Evolutionary conservation across 1,140 invertebrate species (phyloP).

Genomic region (Neodiprion fabricii): DNA sequence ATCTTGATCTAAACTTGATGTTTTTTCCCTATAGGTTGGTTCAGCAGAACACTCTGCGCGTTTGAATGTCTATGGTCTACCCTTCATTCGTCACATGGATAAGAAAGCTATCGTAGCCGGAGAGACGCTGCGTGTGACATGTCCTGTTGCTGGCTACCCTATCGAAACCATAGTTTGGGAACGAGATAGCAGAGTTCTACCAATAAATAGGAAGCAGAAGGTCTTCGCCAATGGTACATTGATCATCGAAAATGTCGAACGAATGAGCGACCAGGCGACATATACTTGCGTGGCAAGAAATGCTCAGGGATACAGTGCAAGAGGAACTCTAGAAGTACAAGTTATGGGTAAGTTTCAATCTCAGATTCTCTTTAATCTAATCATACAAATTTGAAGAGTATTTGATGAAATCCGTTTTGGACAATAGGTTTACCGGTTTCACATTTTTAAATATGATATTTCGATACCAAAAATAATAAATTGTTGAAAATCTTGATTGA

Average conservation of each 20-base stretch:
- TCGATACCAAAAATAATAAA: too few species aligned
- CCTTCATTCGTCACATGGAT: constrained; percentile 89
- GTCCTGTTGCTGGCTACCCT: constrained; percentile 93
- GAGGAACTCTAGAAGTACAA: constrained; percentile 88
- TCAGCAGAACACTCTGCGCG: constrained; percentile 84
- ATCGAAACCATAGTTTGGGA: constrained; percentile 95
- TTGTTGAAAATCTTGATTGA: too few species aligned
- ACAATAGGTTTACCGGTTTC: too few species aligned
- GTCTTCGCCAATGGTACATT: constrained; percentile 93
- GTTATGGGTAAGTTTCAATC: constrained; percentile 87
- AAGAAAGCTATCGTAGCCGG: constrained; percentile 95
- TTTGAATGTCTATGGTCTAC: constrained; percentile 91
- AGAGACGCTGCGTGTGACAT: constrained; percentile 86
- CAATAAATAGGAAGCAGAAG: constrained; percentile 94
- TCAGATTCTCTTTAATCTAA: not conserved
- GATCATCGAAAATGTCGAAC: constrained; percentile 92
- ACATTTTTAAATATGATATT: too few species aligned
- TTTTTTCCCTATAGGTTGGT: constrained; percentile 68
- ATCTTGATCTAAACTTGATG: not conserved
- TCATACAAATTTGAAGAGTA: not conserved
- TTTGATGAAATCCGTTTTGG: too few species aligned
- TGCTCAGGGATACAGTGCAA: constrained; percentile 85
- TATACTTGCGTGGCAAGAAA: constrained; percentile 95
- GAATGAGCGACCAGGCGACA: constrained; percentile 89
- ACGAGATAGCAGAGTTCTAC: constrained; percentile 79